Evolutionary conservation across 23 tunicate genomes (phyloP).

Genomic region (Trididemnum nubilum): DNA sequence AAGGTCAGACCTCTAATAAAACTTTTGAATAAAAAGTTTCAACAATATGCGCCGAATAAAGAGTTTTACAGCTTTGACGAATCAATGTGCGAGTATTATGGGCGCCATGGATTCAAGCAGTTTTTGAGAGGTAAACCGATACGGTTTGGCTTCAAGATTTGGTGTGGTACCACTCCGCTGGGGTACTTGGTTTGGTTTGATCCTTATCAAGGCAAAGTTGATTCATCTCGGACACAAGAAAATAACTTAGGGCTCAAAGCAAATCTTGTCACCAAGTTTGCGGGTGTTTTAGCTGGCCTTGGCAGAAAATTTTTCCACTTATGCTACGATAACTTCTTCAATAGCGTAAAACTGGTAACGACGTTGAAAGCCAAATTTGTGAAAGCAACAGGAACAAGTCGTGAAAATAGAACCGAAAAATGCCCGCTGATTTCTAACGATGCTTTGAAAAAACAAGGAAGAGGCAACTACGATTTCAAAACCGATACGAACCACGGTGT

Average conservation of each 20-base stretch:
- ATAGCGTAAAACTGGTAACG: constrained; percentile 8
- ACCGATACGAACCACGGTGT: background rate
- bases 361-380: constrained; percentile 5
- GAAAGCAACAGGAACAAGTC: constrained; percentile 6
- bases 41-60: background rate
- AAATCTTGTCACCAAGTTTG: constrained; percentile 6
- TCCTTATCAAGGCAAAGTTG: constrained; percentile 13
- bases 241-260: background rate
- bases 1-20: constrained; percentile 25
- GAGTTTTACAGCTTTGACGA: constrained; percentile 29
- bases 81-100: constrained; percentile 30
- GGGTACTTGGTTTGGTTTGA: constrained; percentile 1
- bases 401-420: constrained; percentile 3
- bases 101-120: constrained; percentile 24
- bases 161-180: constrained; percentile 22
- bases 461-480: background rate
- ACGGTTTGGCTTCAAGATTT: background rate
- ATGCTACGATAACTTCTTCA: constrained; percentile 21
- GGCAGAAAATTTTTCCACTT: background rate
- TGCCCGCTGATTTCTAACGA: constrained; percentile 8
- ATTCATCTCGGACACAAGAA: background rate
- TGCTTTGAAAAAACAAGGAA: constrained; percentile 5
- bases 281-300: background rate
- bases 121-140: constrained; percentile 2
- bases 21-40: background rate